Evolutionary conservation across 2,888 invertebrate genomes (phyloP), one percentile per base, ranked within the genome.

Genomic region (Siphlonurus alternatus): DNA sequence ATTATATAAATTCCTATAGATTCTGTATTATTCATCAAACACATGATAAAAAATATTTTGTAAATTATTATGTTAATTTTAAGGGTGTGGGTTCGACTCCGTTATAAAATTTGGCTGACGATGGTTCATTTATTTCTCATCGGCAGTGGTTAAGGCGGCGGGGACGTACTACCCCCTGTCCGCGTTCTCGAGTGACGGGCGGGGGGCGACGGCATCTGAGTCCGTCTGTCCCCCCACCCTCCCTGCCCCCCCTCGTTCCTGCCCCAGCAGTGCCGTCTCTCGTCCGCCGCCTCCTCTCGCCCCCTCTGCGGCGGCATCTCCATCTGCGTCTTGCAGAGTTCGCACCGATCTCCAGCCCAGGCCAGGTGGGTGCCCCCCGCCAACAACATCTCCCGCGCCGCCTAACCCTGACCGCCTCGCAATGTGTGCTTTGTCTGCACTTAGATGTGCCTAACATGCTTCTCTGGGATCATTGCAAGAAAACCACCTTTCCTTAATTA

Each of bases 81-180:
- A n/a, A n/a, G n/a, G n/a, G n/a, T n/a, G n/a, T n/a, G n/a, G n/a
- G n/a, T n/a, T n/a, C n/a, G n/a, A n/a, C n/a, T n/a, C n/a, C n/a
- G n/a, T n/a, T n/a, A n/a, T n/a, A n/a, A n/a, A n/a, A 38, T 5
- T 38, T 38, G 15, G 38, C 38, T 38, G 38, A 38, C 38, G 5
- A n/a, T n/a, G n/a, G n/a, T n/a, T n/a, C n/a, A n/a, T n/a, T n/a
- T n/a, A 38, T 38, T 5, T 38, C 15, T 38, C 38, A 5, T 38
- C 38, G 86, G 79, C 85, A 89, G 88, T 91, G 82, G 89, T 93
- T 81, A 92, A 91, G 86, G 89, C 92, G 78, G 85, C 89, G 73
- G 92, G 93, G 77, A 92, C 92, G 76, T 93, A 89, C 81, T 92
- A 89, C 79, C 93, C 93, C 74, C 84, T 90, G 72, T 88, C 87